Percentiles rank a stretch among this genome's conserved stretches.
Conservation (phyloP, 2,888 invertebrate genomes). For the Drosophila leonis region DNA sequence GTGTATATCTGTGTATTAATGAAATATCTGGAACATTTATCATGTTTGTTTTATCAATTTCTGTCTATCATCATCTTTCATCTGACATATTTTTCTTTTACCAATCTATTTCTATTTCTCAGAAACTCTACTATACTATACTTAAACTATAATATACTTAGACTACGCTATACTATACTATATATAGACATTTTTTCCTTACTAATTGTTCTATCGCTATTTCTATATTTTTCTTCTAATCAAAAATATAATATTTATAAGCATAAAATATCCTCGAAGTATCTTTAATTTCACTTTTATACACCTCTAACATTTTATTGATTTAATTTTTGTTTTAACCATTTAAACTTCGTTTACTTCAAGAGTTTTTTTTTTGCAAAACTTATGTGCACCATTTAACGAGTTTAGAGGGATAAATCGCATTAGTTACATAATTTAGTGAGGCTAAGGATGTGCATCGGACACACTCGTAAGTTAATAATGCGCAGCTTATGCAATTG, state of each 20-base stretch:
- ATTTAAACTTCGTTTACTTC: not conserved
- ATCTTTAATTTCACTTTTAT: not conserved
- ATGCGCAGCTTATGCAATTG: slow-evolving; percentile 71
- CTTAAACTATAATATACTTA: too few relatives aligned
- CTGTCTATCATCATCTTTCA: too few relatives aligned
- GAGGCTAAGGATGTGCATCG: slow-evolving; percentile 38
- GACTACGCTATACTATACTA: too few relatives aligned
- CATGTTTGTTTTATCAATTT: too few relatives aligned
- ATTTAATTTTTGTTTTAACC: not conserved
- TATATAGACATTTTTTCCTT: too few relatives aligned
- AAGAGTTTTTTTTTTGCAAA: not conserved
- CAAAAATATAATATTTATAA: not conserved
- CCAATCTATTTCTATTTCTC: too few relatives aligned
- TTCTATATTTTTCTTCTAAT: not conserved
- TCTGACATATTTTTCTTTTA: too few relatives aligned
- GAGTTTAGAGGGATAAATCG: slow-evolving; percentile 9
- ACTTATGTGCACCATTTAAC: not conserved
- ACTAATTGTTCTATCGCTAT: too few relatives aligned
- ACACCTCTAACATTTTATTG: not conserved
- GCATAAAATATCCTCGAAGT: not conserved
- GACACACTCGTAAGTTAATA: slow-evolving; percentile 63
- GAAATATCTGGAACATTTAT: too few relatives aligned
- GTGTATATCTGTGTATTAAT: too few relatives aligned
- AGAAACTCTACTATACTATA: too few relatives aligned
- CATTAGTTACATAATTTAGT: slow-evolving; percentile 47